Evolutionary conservation across 1,140 invertebrate species (phyloP), one percentile per base, ranked within the genome.

Genomic region (Diachasma alloeum): DNA sequence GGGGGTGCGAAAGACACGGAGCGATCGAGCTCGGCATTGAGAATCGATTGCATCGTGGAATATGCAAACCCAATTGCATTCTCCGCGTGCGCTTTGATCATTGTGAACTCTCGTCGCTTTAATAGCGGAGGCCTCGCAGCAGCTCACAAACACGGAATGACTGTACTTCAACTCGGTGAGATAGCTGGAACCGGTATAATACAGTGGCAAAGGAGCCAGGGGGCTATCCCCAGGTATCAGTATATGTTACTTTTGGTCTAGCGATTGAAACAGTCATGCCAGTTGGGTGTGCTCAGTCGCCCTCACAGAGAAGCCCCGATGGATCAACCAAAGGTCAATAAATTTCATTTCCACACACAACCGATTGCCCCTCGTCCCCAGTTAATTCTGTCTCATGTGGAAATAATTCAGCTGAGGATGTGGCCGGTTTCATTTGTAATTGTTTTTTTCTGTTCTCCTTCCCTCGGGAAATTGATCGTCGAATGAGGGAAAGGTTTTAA

Each of bases 41-140:
- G 80, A 82, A 87, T 87, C 83, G 82, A 87, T 85, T 80, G 75
- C 80, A 78, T 76, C 78, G 46, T 78, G 81, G 86, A 86, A 86
- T 87, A 86, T 86, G 84, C 84, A 86, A 86, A 84, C 80, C 80
- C 83, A 86, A 87, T 87, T 87, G 83, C 82, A 83, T 85, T 85
- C 82, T 79, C 53, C n/a, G 63, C n/a, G 59, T 75, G 15, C 37
- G 68, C 78, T 79, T 79, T 79, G 78, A 78, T 76, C 78, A 79
- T 77, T 77, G 78, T 72, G 72, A 79, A 79, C 74, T 79, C 70
- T 77, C 67, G 72, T 75, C 53, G 69, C 66, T 80, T 56, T 78
- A 80, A 80, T 78, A 36, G 73, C 66, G n/a, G 5, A 68, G 15
- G 31, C 36, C 4, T 15, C 6, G 0, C 2, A 26, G 56, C 24